These are phyloP conservation scores for Drosophila maculinotata DNA, from an alignment of 2,888 invertebrate species.

Conservation along the genomic window DNA sequence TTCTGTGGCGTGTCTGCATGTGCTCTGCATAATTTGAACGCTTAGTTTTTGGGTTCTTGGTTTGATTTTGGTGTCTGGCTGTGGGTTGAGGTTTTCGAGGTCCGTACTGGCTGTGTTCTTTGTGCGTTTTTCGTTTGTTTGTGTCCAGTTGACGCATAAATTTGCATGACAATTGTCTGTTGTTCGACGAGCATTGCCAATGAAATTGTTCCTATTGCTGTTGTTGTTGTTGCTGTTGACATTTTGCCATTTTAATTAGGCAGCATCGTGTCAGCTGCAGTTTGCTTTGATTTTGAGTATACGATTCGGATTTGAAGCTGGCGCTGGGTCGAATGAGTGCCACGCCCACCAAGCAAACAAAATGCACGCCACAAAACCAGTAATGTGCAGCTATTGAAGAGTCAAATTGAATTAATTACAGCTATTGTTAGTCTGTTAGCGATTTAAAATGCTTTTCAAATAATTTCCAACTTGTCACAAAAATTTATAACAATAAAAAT, in stretches of 20 bases:
- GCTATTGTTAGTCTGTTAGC: background rate
- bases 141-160: constrained; percentile 65
- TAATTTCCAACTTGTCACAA: background rate
- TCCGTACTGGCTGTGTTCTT: constrained; percentile 34
- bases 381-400: background rate
- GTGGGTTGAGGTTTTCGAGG: constrained; percentile 6
- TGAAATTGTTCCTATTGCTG: constrained; percentile 15
- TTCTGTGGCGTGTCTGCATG: constrained; percentile 32
- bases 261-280: constrained; percentile 61
- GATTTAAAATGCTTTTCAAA: background rate
- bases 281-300: constrained; percentile 44
- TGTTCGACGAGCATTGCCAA: constrained; percentile 36
- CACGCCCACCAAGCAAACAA: background rate
- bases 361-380: background rate
- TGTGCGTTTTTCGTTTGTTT: constrained; percentile 50
- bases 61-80: constrained; percentile 7
- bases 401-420: background rate
- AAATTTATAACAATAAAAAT: background rate
- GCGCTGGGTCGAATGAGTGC: background rate
- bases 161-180: constrained; percentile 66
- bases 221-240: constrained; percentile 34
- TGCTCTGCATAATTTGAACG: constrained; percentile 67
- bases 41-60: constrained; percentile 51
- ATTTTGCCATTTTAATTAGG: constrained; percentile 78
- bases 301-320: constrained; percentile 29